Base-by-base conservation (phyloP, 2,888 invertebrate genomes). In the Hipparchia sbordonii region DNA sequence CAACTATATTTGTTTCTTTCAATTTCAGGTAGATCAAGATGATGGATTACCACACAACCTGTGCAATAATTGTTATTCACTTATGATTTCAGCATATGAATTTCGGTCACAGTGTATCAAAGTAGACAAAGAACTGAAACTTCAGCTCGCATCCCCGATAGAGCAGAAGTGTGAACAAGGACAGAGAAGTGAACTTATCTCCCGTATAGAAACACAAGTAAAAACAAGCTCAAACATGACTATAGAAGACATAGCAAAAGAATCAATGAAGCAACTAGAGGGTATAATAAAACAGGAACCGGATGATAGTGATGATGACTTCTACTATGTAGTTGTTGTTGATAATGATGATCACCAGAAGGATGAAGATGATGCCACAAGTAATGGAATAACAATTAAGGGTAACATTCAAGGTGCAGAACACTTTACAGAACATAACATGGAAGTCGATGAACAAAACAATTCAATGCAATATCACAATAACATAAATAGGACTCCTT, bases 271-370 rank as follows among this genome's bases (percentile, higher is more conserved):
- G 79, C 90, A 92, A 80, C 80, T 93, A 7, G 87, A 92, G 76
- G 82, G 87, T 66, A 87, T 91, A 5, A 91, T 93, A 7, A 93
- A 93, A 79, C 77, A 82, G 61, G 93, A 93, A 79, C 91, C 91
- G 2, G 82, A 78, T 52, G 93, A 93, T 63, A 89, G 87, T 79
- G 93, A 93, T 78, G 94, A 94, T 83, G 93, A 94, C 78, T 91
- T 81, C 67, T 94, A 93, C 72, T 93, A 93, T 79, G 93, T 94
- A 3, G 84, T 94, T 39, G 93, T 94, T 2, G 92, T 94, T 74
- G 90, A 93, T 80, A 89, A 92, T 68, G 85, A 86, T 74, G 85
- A 89, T 54, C 82, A 85, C 72, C 75, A 82, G 56, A 77, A 79
- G n/a, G 77, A 84, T 72, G 60, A 77, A 61, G 60, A 70, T 69